These are phyloP conservation scores for Andrena marginata DNA, from an alignment of 2,888 invertebrate genomes.

Conservation along the genomic window DNA sequence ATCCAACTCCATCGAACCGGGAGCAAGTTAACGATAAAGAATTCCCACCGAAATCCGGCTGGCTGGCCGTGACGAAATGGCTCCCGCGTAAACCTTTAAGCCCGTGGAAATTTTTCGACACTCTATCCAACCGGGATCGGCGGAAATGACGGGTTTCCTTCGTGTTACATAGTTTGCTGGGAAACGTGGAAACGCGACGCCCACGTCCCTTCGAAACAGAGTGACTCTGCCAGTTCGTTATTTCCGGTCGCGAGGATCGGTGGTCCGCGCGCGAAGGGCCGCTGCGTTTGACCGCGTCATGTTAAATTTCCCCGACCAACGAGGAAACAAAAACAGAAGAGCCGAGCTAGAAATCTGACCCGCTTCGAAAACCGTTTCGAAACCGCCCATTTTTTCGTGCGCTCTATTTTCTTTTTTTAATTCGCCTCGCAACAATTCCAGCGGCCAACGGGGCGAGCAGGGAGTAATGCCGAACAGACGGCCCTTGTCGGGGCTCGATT, in stretches of 20 bases:
- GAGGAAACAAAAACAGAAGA: slow-evolving; percentile 25
- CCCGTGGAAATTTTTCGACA: background rate
- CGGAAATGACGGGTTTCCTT: background rate
- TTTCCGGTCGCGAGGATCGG: slow-evolving; percentile 18
- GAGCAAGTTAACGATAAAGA: background rate
- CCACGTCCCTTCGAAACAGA: background rate
- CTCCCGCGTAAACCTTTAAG: background rate
- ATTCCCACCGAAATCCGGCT: background rate
- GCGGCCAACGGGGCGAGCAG: slow-evolving; percentile 42
- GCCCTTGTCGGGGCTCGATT: slow-evolving; percentile 40
- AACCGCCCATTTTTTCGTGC: background rate
- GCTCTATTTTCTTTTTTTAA: slow-evolving; percentile 41
- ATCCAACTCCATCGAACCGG: background rate
- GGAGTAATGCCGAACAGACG: slow-evolving; percentile 42
- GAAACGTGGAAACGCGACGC: background rate
- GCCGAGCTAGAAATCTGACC: slow-evolving; percentile 19
- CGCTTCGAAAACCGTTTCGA: slow-evolving; percentile 25
- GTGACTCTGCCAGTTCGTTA: background rate
- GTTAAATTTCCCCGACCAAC: slow-evolving; percentile 59
- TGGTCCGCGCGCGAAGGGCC: slow-evolving; percentile 11
- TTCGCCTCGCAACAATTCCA: slow-evolving; percentile 32
- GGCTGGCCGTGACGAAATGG: background rate
- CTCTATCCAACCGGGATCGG: background rate
- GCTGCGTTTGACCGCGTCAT: slow-evolving; percentile 44
- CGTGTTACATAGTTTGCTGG: background rate